phyloP scores from a whole-genome alignment of 1,140 invertebrate genomes.

The Nasonia longicornis region DNA sequence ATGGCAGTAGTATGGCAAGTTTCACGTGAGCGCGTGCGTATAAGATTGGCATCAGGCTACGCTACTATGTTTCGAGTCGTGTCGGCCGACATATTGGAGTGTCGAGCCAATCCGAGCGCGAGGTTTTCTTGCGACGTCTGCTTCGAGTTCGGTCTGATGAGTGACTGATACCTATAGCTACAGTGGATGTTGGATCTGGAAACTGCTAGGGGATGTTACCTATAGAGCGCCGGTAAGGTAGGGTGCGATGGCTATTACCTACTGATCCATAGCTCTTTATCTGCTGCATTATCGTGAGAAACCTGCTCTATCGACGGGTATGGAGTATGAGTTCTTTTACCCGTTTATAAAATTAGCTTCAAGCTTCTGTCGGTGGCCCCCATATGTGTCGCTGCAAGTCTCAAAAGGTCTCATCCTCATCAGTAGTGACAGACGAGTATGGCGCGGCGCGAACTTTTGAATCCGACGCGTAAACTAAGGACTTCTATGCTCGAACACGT shows the following conservation, averaged over 20 bases:
- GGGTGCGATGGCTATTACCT: too few species aligned
- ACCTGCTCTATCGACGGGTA: too few species aligned
- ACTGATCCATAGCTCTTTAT: too few species aligned
- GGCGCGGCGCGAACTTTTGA: not conserved
- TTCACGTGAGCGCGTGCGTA: conserved; percentile 1
- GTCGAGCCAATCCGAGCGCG: not conserved
- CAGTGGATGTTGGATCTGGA: not conserved
- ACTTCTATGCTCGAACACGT: too few species aligned
- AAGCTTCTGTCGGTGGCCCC: not conserved
- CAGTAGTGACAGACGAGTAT: not conserved
- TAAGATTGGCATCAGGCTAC: not conserved
- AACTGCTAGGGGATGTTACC: not conserved
- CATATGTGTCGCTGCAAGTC: not conserved
- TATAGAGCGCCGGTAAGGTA: too few species aligned
- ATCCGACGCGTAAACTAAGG: too few species aligned
- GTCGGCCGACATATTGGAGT: not conserved
- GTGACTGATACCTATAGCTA: too few species aligned
- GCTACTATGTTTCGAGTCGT: too few species aligned
- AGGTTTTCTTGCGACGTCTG: not conserved
- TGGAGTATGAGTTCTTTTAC: too few species aligned
- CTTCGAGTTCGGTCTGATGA: not conserved
- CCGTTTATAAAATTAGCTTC: too few species aligned
- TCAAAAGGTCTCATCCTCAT: not conserved
- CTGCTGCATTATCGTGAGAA: too few species aligned
- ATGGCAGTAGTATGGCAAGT: too few species aligned